Evolutionary conservation across 2,888 invertebrate genomes (phyloP), one percentile per base, ranked within the genome.

Genomic region (Rotaria sp.): DNA sequence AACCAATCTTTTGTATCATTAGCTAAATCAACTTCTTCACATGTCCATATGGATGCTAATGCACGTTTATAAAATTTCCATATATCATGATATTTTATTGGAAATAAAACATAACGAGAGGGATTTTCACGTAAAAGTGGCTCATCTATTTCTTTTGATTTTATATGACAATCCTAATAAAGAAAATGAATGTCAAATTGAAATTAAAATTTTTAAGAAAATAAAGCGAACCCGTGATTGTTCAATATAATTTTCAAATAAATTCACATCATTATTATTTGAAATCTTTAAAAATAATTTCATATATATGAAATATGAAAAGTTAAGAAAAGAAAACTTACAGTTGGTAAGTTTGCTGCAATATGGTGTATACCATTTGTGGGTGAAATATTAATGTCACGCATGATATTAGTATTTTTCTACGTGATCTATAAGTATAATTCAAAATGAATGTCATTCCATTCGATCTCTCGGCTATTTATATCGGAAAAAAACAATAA

Each of bases 21-120:
- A 0, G 96, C 95, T 45, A 97, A 92, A 91, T 97, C 96, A 7
- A 99, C 98, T 93, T 99, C 99, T 91, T 99, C 98, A 0, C 94
- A 96, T 0, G 97, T 97, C 99, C 99, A 99, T 91, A 99, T 98
- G 0, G 97, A 98, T 26, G 99, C 98, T 90, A 96, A 97, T 0
- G 99, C 99, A 92, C 97, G 96, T 91, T 99, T 99, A 92, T 99
- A 99, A 95, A 97, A 96, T 88, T 90, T 88, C 97, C 98, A 99
- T 88, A 99, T 96, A 90, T 98, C 98, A 26, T 94, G 95, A 91
- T 96, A 97, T 91, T 96, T 93, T 88, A 99, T 97, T 0, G 98
- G 97, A 89, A 98, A 96, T 48, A 98, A 93, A 10, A 97, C 97
- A 91, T 97, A 97, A 86, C 97, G 93, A 74, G 94, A 93, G 1